Evolutionary conservation across 2,797 vertebrate genomes (phyloP).

Genomic region (Buceros bicornis): DNA sequence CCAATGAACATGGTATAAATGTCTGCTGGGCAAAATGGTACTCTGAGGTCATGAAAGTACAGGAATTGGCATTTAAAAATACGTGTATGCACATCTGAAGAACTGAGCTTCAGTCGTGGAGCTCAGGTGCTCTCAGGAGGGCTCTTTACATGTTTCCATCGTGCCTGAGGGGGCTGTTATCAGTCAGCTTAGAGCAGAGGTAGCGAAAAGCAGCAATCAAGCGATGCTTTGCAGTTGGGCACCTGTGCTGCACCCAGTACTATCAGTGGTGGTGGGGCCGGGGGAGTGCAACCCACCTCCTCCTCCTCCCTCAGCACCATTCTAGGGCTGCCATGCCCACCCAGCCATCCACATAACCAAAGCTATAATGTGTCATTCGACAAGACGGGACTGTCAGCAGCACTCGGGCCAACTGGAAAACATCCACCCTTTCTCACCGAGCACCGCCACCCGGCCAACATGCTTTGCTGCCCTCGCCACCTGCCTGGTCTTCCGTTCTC

Average conservation of each 20-base stretch:
- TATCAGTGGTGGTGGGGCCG: not conserved
- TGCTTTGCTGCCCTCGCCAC: not conserved
- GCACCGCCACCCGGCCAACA: not conserved
- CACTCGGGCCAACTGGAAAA: not conserved
- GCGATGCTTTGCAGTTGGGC: not conserved
- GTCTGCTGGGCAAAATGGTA: conserved; percentile 66
- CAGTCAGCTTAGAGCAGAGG: not conserved
- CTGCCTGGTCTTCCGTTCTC: not conserved
- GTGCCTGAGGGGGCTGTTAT: not conserved
- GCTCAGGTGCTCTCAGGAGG: not conserved
- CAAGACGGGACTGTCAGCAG: not conserved
- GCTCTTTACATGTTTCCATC: not conserved
- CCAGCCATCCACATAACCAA: not conserved
- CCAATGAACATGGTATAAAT: conserved; percentile 45
- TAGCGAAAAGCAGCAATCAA: not conserved
- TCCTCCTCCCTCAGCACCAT: not conserved
- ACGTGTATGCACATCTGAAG: not conserved
- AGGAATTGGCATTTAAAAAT: conserved; percentile 48
- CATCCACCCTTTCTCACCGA: not conserved
- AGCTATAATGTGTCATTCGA: not conserved
- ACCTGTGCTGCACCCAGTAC: not conserved
- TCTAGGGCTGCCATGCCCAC: not conserved
- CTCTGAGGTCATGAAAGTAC: conserved; percentile 39
- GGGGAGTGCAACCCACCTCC: fast-evolving
- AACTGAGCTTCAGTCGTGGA: not conserved